A percentile compares a stretch with the other conserved stretches of the same genome.
phyloP scores from a whole-genome alignment of 2,797 vertebrate genomes.

The Staurois parvus region DNA sequence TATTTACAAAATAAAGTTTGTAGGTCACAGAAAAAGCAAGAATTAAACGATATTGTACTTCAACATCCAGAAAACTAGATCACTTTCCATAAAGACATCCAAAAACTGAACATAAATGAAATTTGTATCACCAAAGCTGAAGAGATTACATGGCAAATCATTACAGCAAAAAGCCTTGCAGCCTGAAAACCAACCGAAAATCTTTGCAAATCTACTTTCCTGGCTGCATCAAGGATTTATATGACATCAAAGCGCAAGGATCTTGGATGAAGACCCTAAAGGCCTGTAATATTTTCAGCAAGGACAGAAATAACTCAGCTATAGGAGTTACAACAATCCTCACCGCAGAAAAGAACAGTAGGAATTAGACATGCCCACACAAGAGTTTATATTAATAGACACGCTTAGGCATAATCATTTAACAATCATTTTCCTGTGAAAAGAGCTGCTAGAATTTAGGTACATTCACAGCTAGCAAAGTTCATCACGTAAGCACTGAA shows the following conservation, averaged over 20 bases:
- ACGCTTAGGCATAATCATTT: not conserved
- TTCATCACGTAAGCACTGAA: not conserved
- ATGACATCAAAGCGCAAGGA: conserved; percentile 39
- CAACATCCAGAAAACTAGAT: not conserved
- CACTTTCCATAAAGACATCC: not conserved
- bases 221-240: conserved; percentile 30
- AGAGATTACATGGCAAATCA: conserved; percentile 30
- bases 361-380: not conserved
- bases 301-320: conserved; percentile 12
- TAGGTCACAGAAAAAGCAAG: not conserved
- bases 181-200: conserved; percentile 30
- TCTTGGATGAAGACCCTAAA: conserved; percentile 24
- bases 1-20: not conserved
- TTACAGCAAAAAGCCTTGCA: conserved; percentile 29
- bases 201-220: conserved; percentile 48
- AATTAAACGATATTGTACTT: not conserved
- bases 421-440: not conserved
- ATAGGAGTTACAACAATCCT: not conserved
- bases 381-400: not conserved
- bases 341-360: not conserved
- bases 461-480: not conserved
- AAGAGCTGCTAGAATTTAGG: not conserved
- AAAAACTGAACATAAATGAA: not conserved
- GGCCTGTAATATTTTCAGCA: conserved; percentile 30
- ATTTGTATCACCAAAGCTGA: conserved; percentile 18